Percentiles rank a stretch among this genome's conserved stretches.
Conservation (phyloP, 2,888 invertebrate genomes). For the Platycnemis pennipes region DNA sequence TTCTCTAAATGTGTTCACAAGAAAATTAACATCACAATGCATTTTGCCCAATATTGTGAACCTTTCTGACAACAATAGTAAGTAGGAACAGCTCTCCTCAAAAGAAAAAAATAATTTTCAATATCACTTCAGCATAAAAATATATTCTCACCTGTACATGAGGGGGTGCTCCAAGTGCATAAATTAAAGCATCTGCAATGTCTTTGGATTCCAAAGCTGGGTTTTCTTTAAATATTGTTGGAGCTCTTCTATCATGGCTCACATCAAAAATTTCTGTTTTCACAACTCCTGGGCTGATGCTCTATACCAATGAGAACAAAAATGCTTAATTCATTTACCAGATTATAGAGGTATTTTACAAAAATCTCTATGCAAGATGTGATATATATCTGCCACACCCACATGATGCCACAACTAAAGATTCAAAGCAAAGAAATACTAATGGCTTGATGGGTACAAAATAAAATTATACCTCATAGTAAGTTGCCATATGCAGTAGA, state of each 20-base stretch:
- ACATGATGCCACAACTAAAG: no score
- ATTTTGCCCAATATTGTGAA: background rate
- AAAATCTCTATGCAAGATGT: no score
- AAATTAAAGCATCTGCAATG: constrained; percentile 54
- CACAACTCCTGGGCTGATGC: constrained; percentile 61
- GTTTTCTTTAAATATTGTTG: constrained; percentile 33
- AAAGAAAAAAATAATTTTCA: background rate
- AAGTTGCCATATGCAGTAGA: no score
- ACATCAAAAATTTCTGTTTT: constrained; percentile 39
- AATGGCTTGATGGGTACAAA: no score
- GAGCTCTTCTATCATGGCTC: constrained; percentile 29
- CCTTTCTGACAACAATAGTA: background rate
- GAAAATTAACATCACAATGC: background rate
- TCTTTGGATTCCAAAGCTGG: constrained; percentile 36
- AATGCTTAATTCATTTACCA: no score
- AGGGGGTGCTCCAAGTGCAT: constrained; percentile 42
- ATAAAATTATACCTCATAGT: no score
- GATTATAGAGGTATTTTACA: no score
- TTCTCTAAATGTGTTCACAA: background rate
- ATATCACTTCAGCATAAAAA: background rate
- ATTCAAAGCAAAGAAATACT: no score
- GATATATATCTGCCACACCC: no score
- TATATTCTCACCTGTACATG: constrained; percentile 48
- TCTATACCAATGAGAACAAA: background rate
- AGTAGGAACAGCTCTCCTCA: background rate